Conservation (phyloP, 2,113 vertebrate species). For the Psittacara wagleri region DNA sequence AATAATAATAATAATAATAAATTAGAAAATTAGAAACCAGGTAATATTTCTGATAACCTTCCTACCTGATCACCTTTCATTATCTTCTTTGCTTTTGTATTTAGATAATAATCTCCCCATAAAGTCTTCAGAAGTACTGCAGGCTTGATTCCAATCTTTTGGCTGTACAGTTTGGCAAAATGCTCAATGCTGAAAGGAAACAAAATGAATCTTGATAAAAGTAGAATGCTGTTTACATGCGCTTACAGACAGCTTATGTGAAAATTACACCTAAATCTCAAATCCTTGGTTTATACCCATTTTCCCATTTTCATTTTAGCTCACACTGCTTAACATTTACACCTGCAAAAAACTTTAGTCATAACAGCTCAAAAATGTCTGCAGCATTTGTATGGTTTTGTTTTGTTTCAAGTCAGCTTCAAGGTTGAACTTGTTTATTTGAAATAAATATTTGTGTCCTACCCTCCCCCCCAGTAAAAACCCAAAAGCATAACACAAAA, state of each 20-base stretch:
- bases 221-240: neutral
- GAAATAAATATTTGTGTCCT: neutral
- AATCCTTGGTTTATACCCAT: neutral
- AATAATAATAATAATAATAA: neutral
- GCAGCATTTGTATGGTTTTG: neutral
- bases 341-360: neutral
- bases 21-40: neutral
- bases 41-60: neutral
- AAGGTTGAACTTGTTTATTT: neutral
- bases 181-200: conserved; percentile 84
- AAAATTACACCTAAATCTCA: neutral
- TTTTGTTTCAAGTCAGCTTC: neutral
- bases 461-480: neutral
- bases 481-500: neutral
- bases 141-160: conserved; percentile 87
- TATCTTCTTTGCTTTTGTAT: conserved; percentile 92
- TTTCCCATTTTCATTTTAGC: neutral
- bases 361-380: neutral
- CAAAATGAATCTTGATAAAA: neutral
- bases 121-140: conserved; percentile 89
- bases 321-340: neutral
- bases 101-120: conserved; percentile 96
- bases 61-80: conserved; percentile 94
- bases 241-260: neutral
- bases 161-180: conserved; percentile 91